phyloP scores from a whole-genome alignment of 2,888 invertebrate species.

The Callosobruchus maculatus region DNA sequence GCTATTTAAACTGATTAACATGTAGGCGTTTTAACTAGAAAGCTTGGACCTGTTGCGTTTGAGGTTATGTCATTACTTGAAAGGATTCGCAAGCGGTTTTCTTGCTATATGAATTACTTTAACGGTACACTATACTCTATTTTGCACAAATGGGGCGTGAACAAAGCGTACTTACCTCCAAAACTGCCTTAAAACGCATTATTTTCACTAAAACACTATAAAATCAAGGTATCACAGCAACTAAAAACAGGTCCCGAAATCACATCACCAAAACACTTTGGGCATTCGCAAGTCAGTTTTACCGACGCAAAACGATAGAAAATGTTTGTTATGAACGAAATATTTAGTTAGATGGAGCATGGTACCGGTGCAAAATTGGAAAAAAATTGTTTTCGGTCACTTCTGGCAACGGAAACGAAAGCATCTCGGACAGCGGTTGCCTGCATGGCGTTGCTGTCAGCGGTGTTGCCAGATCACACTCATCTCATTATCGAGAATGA shows the following conservation, averaged over 20 bases:
- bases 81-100: not conserved
- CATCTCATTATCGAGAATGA: not conserved
- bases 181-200: not conserved
- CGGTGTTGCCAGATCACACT: constrained; percentile 21
- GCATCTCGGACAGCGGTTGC: constrained; percentile 19
- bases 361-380: constrained; percentile 25
- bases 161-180: not conserved
- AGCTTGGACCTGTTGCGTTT: not conserved
- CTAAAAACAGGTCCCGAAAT: not conserved
- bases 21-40: not conserved
- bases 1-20: not conserved
- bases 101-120: not conserved
- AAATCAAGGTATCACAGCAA: not conserved
- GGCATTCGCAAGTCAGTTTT: not conserved
- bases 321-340: not conserved
- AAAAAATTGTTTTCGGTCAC: constrained; percentile 33
- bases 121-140: too few species aligned
- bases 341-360: constrained; percentile 15
- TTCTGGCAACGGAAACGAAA: constrained; percentile 36
- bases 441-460: constrained; percentile 33
- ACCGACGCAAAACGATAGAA: not conserved
- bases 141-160: not conserved
- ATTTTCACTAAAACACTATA: not conserved
- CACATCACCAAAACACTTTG: not conserved
- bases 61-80: not conserved